Conservation (phyloP, 2,113 vertebrate genomes). For the Microtus ochrogaster region DNA sequence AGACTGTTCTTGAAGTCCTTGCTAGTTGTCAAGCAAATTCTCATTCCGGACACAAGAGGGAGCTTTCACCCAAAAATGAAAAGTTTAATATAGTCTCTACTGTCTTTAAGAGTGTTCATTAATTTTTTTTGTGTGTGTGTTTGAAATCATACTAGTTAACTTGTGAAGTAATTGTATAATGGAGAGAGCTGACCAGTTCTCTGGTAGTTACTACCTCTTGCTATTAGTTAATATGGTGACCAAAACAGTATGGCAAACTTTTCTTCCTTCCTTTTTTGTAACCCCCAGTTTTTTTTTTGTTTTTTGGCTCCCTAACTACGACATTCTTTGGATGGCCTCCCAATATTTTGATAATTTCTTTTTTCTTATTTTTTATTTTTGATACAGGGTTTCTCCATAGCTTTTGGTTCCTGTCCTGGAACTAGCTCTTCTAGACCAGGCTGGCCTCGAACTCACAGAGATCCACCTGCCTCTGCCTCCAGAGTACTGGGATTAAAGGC, state of each 20-base stretch:
- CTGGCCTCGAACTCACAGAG: too few relatives aligned
- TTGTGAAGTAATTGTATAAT: not conserved
- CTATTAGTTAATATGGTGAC: not conserved
- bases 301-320: not conserved
- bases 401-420: too few relatives aligned
- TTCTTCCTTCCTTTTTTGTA: not conserved
- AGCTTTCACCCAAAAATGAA: constrained; percentile 77
- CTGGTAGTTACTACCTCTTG: not conserved
- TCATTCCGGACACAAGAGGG: constrained; percentile 76
- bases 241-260: not conserved
- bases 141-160: constrained; percentile 14
- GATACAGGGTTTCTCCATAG: too few relatives aligned
- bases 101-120: constrained; percentile 39
- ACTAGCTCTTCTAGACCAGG: too few relatives aligned
- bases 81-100: not conserved
- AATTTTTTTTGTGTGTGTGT: not conserved
- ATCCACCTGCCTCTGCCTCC: too few relatives aligned
- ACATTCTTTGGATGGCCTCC: not conserved
- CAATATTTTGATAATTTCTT: not conserved
- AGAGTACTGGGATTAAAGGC: too few relatives aligned
- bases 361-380: not conserved
- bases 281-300: not conserved
- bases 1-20: constrained; percentile 36
- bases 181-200: not conserved
- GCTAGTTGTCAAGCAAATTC: constrained; percentile 46